These are phyloP conservation scores for Trachythela sp. DNA, from an alignment of 64 coral and sea anemone genomes.

Conservation along the genomic window DNA sequence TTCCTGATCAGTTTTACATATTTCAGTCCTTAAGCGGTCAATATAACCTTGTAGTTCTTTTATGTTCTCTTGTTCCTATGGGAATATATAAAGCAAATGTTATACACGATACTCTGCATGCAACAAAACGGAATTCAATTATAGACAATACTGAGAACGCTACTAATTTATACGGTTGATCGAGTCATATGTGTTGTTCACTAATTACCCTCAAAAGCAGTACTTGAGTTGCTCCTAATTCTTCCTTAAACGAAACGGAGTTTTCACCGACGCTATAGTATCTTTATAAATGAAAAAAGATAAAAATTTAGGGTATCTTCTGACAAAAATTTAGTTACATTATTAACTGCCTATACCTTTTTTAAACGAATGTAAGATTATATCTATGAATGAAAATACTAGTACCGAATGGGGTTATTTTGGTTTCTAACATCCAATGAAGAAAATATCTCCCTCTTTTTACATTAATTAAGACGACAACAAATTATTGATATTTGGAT, in stretches of 20 bases:
- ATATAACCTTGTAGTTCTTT: constrained; percentile 11
- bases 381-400: too few relatives aligned
- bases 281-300: background rate
- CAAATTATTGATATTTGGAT: too few relatives aligned
- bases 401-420: too few relatives aligned
- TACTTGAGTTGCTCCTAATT: background rate
- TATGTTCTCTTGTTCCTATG: constrained; percentile 6
- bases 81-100: background rate
- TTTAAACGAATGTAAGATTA: too few relatives aligned
- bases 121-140: background rate
- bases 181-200: background rate
- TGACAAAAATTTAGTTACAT: too few relatives aligned
- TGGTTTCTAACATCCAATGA: too few relatives aligned
- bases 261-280: constrained; percentile 20
- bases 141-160: too few relatives aligned
- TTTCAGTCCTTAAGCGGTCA: background rate
- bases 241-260: constrained; percentile 16
- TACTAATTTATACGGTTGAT: too few relatives aligned
- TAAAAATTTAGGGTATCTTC: too few relatives aligned
- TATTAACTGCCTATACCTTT: too few relatives aligned
- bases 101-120: background rate
- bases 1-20: background rate
- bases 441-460: too few relatives aligned
- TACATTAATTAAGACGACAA: too few relatives aligned
- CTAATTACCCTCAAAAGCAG: background rate